Evolutionary conservation across 2,797 vertebrate genomes (phyloP).

Genomic region (Rhynchotus rufescens): DNA sequence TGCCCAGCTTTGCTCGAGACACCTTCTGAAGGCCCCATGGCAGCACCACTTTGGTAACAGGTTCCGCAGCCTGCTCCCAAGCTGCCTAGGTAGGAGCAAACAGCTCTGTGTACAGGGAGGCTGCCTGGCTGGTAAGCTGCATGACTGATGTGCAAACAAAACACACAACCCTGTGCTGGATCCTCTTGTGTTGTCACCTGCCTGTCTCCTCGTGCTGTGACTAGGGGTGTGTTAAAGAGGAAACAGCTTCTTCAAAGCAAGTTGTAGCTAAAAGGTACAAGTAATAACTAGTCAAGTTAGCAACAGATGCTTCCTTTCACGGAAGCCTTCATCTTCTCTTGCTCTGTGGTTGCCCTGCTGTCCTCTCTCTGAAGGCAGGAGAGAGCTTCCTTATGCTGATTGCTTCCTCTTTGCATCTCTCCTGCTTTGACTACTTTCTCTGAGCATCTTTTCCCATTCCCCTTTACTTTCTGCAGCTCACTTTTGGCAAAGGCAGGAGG

Average conservation of each 20-base stretch:
- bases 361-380: not conserved
- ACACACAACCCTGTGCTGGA: not conserved
- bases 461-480: fast-evolving
- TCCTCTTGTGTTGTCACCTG: not conserved
- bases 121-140: not conserved
- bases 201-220: not conserved
- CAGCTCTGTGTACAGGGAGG: constrained; percentile 5
- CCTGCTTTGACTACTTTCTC: not conserved
- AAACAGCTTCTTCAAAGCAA: constrained; percentile 22
- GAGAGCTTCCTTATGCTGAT: not conserved
- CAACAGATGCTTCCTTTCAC: not conserved
- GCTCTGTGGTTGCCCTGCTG: not conserved
- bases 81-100: not conserved
- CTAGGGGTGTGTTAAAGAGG: not conserved
- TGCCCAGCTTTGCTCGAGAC: not conserved
- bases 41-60: constrained; percentile 2
- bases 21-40: not conserved
- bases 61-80: constrained; percentile 49
- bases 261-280: not conserved
- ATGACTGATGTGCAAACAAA: not conserved
- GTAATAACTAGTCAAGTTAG: not conserved
- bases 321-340: not conserved
- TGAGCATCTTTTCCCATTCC: not conserved
- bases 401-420: not conserved
- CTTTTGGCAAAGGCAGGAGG: not conserved